Evolutionary conservation across 2,888 invertebrate species (phyloP), one percentile per base, ranked within the genome.

Genomic region (Stomorhina lunata): DNA sequence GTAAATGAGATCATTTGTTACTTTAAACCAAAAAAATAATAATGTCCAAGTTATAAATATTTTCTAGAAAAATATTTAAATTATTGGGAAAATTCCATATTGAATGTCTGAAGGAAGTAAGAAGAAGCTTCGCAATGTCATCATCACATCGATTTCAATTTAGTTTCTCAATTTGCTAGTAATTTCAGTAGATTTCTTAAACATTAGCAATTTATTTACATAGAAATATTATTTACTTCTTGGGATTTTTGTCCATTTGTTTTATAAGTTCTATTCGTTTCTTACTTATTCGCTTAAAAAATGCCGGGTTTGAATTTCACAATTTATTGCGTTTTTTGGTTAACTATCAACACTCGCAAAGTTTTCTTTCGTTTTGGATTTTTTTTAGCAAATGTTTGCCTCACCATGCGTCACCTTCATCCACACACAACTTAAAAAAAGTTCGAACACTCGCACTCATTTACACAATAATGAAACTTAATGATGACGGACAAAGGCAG

Each of bases 231-330:
- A 57, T 63, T 53, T n/a, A 22, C 61, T 57, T 57, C 9, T 75
- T 59, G 15, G 17, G 20, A 15, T 48, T 53, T 48, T 61, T 43
- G 25, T 48, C 25, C 17, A 65, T 71, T 48, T 34, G 27, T 34
- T 48, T 71, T 17, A 22, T 12, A 6, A 6, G 37, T 32, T 75
- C 69, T 69, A n/a, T n/a, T n/a, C n/a, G n/a, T n/a, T n/a, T n/a
- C n/a, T n/a, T n/a, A n/a, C n/a, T 43, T 27, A 17, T 48, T 59
- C 25, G 43, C 25, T 55, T 65, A 32, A 61, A 77, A 68, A 68
- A 81, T 63, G 82, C 83, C 84, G 83, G 79, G 83, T 76, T 75
- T 83, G 84, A 84, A 85, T 85, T 85, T 85, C 85, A 85, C 85
- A 85, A 85, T 83, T 66, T 71, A 84, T 84, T 82, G 78, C 76